Conservation (phyloP, 2,888 invertebrate genomes). For the Apodemia duryi region DNA sequence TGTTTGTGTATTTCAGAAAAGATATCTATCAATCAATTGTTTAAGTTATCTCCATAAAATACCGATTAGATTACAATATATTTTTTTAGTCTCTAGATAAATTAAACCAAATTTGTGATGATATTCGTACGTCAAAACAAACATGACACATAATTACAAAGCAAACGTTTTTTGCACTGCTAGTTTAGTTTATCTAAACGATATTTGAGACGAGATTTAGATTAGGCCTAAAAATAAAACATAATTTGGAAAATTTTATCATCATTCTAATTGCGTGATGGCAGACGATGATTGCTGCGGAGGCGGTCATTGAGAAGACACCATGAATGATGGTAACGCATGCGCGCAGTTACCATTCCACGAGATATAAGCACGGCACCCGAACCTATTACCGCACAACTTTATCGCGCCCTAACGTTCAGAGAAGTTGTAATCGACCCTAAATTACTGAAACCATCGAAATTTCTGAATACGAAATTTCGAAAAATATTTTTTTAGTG, state of each 20-base stretch:
- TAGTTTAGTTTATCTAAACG: slow-evolving; percentile 7
- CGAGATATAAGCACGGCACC: slow-evolving; percentile 67
- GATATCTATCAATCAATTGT: too few relatives aligned
- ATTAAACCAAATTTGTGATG: background rate
- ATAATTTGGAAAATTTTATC: slow-evolving; percentile 8
- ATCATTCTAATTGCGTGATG: slow-evolving; percentile 23
- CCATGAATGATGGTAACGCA: slow-evolving; percentile 60
- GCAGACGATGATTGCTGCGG: slow-evolving; percentile 50
- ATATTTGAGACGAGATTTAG: slow-evolving; percentile 11
- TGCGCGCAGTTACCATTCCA: slow-evolving; percentile 40
- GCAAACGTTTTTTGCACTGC: background rate
- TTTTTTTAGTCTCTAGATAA: background rate
- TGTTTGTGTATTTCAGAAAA: too few relatives aligned
- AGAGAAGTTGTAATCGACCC: slow-evolving; percentile 50
- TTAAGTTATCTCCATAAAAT: too few relatives aligned
- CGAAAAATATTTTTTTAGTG: slow-evolving; percentile 7
- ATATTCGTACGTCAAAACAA: background rate
- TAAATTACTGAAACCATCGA: slow-evolving; percentile 23
- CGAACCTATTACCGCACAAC: slow-evolving; percentile 63
- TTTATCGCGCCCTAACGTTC: slow-evolving; percentile 71
- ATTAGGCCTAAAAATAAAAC: slow-evolving; percentile 9
- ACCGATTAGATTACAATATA: too few relatives aligned
- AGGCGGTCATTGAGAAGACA: slow-evolving; percentile 69
- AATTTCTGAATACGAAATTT: background rate
- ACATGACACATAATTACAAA: background rate